A percentile compares a stretch with the other conserved stretches of the same genome.
These are phyloP conservation scores for Trichosurus vulpecula DNA, from an alignment of 2,797 vertebrate species.

Conservation along the genomic window DNA sequence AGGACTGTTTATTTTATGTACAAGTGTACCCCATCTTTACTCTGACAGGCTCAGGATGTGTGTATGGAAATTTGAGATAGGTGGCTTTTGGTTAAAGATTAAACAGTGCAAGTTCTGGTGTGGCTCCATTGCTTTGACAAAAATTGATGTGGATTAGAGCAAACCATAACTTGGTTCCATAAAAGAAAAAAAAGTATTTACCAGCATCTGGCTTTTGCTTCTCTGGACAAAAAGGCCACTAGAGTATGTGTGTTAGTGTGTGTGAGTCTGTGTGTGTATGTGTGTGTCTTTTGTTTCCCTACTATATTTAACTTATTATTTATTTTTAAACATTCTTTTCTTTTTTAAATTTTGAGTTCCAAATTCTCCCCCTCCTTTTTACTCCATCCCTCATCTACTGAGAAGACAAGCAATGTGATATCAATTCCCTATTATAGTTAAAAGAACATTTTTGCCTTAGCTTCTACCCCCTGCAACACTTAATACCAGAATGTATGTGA, in stretches of 20 bases:
- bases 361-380: neutral
- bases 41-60: conserved; percentile 69
- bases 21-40: conserved; percentile 65
- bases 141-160: conserved; percentile 18
- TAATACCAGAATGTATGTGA: conserved; percentile 27
- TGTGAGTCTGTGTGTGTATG: neutral
- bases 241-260: neutral
- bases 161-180: conserved; percentile 52
- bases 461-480: conserved; percentile 51
- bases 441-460: conserved; percentile 55
- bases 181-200: conserved; percentile 49
- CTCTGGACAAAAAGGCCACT: conserved; percentile 45
- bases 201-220: conserved; percentile 53
- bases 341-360: neutral
- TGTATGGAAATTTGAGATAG: conserved; percentile 63
- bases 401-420: conserved; percentile 51
- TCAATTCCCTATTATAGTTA: conserved; percentile 59
- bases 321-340: neutral
- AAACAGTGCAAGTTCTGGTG: conserved; percentile 64
- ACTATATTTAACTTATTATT: neutral
- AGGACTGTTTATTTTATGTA: conserved; percentile 51
- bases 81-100: conserved; percentile 59
- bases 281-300: neutral
- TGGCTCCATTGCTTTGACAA: neutral
- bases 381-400: neutral